phyloP scores from a whole-genome alignment of 2,888 invertebrate species.

The Epinotia brunnichana region DNA sequence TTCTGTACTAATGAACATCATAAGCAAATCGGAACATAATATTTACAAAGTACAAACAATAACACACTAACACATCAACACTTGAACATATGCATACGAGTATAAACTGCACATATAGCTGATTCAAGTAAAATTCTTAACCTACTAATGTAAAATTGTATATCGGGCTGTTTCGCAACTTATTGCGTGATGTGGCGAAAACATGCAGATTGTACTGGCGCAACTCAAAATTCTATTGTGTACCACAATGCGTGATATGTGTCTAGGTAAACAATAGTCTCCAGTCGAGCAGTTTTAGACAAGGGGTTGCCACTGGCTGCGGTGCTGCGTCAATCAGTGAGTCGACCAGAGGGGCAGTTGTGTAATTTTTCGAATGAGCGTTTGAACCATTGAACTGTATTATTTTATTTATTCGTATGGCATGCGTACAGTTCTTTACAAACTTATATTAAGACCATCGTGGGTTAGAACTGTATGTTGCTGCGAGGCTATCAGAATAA shows the following conservation, averaged over 20 bases:
- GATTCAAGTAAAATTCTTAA: slow-evolving; percentile 29
- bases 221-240: slow-evolving; percentile 39
- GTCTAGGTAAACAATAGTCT: slow-evolving; percentile 36
- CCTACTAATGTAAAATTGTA: slow-evolving; percentile 34
- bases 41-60: neutral
- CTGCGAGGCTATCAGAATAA: too few species aligned
- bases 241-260: slow-evolving; percentile 27
- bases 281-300: slow-evolving; percentile 1
- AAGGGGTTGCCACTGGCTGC: neutral
- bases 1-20: too few species aligned
- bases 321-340: neutral
- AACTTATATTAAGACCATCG: too few species aligned
- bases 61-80: too few species aligned
- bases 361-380: too few species aligned
- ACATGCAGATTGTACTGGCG: slow-evolving; percentile 38
- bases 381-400: too few species aligned
- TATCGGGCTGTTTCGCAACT: slow-evolving; percentile 31
- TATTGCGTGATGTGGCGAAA: slow-evolving; percentile 30
- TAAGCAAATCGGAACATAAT: too few species aligned
- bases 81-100: too few species aligned
- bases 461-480: too few species aligned
- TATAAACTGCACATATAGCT: slow-evolving; percentile 20
- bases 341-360: neutral
- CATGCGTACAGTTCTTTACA: too few species aligned
- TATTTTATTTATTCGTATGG: too few species aligned